Percentiles rank a stretch among this genome's conserved stretches.
Conservation (phyloP, 1,140 invertebrate genomes). For the Lepidurus packardi region DNA sequence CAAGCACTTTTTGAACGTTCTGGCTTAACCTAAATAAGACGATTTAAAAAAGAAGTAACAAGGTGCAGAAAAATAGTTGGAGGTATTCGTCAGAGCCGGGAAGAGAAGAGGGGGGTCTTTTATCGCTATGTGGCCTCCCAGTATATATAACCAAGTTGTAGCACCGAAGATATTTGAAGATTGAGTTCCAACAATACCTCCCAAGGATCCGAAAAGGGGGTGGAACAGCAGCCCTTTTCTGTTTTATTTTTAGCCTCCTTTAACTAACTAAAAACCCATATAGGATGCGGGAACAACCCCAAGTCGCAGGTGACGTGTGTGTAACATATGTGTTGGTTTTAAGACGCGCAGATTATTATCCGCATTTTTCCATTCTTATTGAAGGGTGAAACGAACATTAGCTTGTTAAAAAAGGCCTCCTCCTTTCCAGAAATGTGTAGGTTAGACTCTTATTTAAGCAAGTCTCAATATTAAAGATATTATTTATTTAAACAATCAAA, state of each 20-base stretch:
- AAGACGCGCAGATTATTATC: background rate
- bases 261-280: background rate
- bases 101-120: background rate
- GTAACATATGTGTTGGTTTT: background rate
- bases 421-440: no score
- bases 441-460: no score
- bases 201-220: background rate
- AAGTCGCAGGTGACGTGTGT: constrained; percentile 20
- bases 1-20: background rate
- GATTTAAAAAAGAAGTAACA: background rate
- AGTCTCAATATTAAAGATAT: no score
- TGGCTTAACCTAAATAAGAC: background rate
- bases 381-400: no score
- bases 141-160: constrained; percentile 10
- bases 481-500: no score
- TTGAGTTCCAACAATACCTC: constrained; percentile 21
- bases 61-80: background rate
- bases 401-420: no score
- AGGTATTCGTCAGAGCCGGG: background rate
- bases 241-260: background rate
- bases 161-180: constrained; percentile 8
- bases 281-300: background rate
- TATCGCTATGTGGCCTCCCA: background rate
- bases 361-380: background rate
- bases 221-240: background rate